A percentile compares a stretch with the other conserved stretches of the same genome.
Conservation (phyloP, 2,888 invertebrate genomes). For the Perdita meconis region DNA sequence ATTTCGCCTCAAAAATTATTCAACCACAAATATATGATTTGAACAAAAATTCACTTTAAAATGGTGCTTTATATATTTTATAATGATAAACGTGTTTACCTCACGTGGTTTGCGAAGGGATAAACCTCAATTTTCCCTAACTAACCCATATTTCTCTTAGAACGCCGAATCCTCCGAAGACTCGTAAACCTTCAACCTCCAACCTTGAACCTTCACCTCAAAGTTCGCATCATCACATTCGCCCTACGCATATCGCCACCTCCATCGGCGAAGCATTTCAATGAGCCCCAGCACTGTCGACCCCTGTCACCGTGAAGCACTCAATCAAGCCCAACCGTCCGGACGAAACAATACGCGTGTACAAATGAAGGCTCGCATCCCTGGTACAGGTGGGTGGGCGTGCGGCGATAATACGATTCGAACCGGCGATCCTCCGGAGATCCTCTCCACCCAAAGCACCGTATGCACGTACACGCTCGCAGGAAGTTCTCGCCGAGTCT, state of each 20-base stretch:
- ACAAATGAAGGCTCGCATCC: slow-evolving; percentile 30
- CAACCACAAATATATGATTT: too few species aligned
- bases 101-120: too few species aligned
- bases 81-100: too few species aligned
- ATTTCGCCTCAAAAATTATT: too few species aligned
- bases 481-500: slow-evolving; percentile 46
- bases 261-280: slow-evolving; percentile 43
- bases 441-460: slow-evolving; percentile 13
- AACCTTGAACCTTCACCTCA: slow-evolving; percentile 5
- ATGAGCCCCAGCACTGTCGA: slow-evolving; percentile 44
- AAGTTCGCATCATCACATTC: not conserved
- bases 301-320: slow-evolving; percentile 58
- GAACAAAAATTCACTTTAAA: too few species aligned
- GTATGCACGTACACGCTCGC: slow-evolving; percentile 1
- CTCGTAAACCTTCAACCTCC: not conserved
- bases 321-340: slow-evolving; percentile 49
- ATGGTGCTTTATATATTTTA: too few species aligned
- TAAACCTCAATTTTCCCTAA: too few species aligned
- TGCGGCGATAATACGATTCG: slow-evolving; percentile 28
- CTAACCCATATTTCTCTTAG: too few species aligned
- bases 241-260: not conserved
- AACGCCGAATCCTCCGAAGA: too few species aligned
- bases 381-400: slow-evolving; percentile 36
- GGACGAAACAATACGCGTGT: slow-evolving; percentile 46
- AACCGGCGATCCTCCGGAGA: slow-evolving; percentile 30